Evolutionary conservation across 1,140 invertebrate genomes (phyloP).

Genomic region (Drosophila triauraria): DNA sequence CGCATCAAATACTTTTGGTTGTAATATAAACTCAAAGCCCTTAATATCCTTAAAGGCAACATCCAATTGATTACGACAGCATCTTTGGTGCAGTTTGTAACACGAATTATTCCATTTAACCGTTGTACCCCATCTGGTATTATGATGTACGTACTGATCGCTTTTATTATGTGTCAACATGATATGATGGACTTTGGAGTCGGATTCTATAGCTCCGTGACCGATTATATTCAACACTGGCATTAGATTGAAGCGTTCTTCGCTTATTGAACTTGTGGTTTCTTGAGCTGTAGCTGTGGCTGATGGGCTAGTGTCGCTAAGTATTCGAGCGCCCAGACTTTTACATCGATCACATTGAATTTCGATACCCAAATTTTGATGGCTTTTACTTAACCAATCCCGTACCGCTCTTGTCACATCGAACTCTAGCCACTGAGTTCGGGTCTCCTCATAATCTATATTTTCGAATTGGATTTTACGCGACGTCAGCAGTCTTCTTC

Average conservation of each 20-base stretch:
- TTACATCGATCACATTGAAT: slow-evolving; percentile 85
- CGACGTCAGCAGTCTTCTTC: slow-evolving; percentile 53
- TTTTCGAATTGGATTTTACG: slow-evolving; percentile 60
- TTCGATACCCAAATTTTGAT: slow-evolving; percentile 86
- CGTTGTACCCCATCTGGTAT: slow-evolving; percentile 71
- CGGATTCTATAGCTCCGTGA: slow-evolving; percentile 29
- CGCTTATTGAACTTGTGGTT: not conserved
- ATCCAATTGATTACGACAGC: slow-evolving; percentile 89
- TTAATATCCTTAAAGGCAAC: slow-evolving; percentile 89
- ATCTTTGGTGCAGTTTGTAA: slow-evolving; percentile 86
- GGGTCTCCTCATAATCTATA: slow-evolving; percentile 47
- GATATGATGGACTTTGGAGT: slow-evolving; percentile 24
- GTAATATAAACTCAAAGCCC: slow-evolving; percentile 89
- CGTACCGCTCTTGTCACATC: slow-evolving; percentile 86
- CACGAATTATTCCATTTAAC: slow-evolving; percentile 85
- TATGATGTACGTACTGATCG: slow-evolving; percentile 40
- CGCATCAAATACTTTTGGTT: slow-evolving; percentile 90
- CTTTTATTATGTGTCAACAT: slow-evolving; percentile 35
- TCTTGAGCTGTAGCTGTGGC: not conserved
- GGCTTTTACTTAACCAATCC: slow-evolving; percentile 85
- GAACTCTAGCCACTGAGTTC: slow-evolving; percentile 86
- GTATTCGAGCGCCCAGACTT: slow-evolving; percentile 67
- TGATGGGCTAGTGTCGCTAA: slow-evolving; percentile 69
- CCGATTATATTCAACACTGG: slow-evolving; percentile 86
- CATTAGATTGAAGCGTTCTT: slow-evolving; percentile 54